Percentiles rank a stretch among this genome's conserved stretches.
Conservation (phyloP, 2,888 invertebrate species). For the Harpagoxenus sublaevis region DNA sequence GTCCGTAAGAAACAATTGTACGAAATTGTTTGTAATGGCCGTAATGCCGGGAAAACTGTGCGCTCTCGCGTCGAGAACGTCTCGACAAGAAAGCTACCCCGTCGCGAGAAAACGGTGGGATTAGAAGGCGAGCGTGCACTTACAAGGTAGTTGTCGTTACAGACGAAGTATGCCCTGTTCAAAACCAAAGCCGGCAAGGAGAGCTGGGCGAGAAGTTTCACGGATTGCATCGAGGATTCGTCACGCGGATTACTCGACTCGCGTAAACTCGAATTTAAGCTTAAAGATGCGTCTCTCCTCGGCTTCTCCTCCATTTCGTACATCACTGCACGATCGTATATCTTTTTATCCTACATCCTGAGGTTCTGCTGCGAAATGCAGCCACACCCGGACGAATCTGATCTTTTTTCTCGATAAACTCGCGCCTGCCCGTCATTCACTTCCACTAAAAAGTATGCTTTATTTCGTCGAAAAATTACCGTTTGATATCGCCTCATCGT, state of each 20-base stretch:
- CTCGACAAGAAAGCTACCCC: neutral
- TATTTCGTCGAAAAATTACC: neutral
- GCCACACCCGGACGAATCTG: neutral
- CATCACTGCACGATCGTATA: neutral
- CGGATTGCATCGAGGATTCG: constrained; percentile 1
- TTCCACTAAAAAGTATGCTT: neutral
- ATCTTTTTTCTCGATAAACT: neutral
- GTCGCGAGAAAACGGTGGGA: neutral
- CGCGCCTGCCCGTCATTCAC: neutral
- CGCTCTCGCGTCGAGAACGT: neutral
- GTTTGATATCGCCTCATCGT: neutral
- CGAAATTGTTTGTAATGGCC: constrained; percentile 2
- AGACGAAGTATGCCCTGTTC: constrained; percentile 83
- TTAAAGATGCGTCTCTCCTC: neutral
- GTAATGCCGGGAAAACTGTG: constrained; percentile 2
- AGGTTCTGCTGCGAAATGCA: neutral
- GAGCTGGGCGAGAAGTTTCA: neutral
- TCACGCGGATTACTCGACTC: neutral
- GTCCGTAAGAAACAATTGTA: constrained; percentile 4
- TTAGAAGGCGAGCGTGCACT: constrained; percentile 69
- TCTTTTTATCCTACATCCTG: neutral
- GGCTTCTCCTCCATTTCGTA: constrained; percentile 17
- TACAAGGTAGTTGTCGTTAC: constrained; percentile 85
- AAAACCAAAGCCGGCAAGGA: constrained; percentile 79
- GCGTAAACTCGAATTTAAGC: neutral